Percentiles rank a stretch among this genome's conserved stretches.
phyloP scores from a whole-genome alignment of 2,888 invertebrate species.

The Lucinisca nassula region DNA sequence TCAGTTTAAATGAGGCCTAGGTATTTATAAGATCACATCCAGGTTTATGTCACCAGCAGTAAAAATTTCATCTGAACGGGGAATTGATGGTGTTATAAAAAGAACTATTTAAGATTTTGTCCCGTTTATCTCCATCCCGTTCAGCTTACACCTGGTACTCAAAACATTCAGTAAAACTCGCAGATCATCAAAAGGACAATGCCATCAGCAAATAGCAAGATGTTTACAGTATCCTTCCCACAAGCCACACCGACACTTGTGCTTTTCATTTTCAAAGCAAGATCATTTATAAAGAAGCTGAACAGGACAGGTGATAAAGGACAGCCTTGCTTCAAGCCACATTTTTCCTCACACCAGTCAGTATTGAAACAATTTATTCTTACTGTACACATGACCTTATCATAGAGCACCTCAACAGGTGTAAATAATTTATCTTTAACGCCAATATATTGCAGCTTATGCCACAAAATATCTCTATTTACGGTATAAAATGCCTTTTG shows the following conservation, averaged over 20 bases:
- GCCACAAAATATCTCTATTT: too few relatives aligned
- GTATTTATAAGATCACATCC: too few relatives aligned
- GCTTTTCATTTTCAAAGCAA: background rate
- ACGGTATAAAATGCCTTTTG: too few relatives aligned
- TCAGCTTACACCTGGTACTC: too few relatives aligned
- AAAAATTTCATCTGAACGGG: too few relatives aligned
- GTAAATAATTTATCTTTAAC: background rate
- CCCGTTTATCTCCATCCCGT: too few relatives aligned
- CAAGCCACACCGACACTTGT: background rate
- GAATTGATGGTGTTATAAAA: too few relatives aligned
- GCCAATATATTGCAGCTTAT: background rate
- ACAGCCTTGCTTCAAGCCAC: slow-evolving; percentile 10
- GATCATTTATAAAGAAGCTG: background rate
- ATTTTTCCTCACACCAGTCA: background rate
- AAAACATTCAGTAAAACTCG: too few relatives aligned
- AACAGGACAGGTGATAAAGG: background rate
- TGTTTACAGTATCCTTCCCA: background rate
- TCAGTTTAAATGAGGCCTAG: too few relatives aligned
- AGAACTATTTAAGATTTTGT: too few relatives aligned
- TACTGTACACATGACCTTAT: background rate
- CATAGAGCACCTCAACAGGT: background rate
- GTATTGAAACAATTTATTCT: background rate
- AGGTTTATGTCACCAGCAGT: too few relatives aligned
- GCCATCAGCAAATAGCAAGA: background rate
- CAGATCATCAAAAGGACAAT: too few relatives aligned